Conservation (phyloP, 2,797 vertebrate genomes). For the Alauda arvensis region DNA sequence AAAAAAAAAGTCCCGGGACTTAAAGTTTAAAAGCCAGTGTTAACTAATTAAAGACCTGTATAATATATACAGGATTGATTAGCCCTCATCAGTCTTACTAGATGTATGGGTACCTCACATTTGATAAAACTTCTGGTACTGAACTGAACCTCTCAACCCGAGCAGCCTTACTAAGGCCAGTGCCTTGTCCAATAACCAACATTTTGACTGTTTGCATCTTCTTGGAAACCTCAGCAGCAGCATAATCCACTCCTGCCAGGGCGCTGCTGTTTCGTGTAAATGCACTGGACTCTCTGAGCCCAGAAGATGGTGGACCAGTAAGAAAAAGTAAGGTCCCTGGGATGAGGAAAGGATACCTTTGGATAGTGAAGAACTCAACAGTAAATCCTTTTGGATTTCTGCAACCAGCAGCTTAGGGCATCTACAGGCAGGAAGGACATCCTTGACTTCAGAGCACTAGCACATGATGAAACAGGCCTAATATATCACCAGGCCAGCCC, state of each 20-base stretch:
- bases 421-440: background rate
- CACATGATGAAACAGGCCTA: background rate
- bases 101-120: background rate
- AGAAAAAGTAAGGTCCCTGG: background rate
- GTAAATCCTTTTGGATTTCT: background rate
- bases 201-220: background rate
- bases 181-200: background rate
- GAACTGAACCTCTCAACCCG: background rate
- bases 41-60: background rate
- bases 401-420: background rate
- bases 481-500: background rate
- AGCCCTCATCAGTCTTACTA: background rate
- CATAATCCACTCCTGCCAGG: background rate
- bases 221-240: background rate
- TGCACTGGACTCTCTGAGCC: background rate
- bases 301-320: background rate
- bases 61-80: background rate
- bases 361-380: background rate
- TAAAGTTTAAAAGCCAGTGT: background rate
- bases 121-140: background rate
- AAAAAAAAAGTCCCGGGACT: background rate
- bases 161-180: background rate
- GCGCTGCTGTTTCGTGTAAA: background rate
- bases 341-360: accelerated
- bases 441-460: background rate